Evolutionary conservation across 2,113 vertebrate species (phyloP), one percentile per base, ranked within the genome.

Genomic region (Guaruba guarouba): DNA sequence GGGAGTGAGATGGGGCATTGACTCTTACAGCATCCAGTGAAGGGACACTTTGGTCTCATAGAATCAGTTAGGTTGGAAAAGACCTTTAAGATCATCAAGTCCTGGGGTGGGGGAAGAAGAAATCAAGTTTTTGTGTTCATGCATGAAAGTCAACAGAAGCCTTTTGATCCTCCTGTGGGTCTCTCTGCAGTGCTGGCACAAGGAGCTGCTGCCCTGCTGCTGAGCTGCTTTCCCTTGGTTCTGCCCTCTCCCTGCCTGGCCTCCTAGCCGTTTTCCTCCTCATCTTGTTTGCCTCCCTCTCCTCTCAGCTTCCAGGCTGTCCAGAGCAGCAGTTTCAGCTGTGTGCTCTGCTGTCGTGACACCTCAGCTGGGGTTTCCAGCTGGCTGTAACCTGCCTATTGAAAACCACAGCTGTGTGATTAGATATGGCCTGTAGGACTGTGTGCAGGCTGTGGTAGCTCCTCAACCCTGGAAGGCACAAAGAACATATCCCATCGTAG

Each of bases 401-500:
- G 57, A 28, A 87, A 76, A 54, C 48, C 1, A 6, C 7, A 57
- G n/a, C 51, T 90, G 1, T 3, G 6, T 33, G 44, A 23, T 46
- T 29, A 78, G 44, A 7, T 24, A 27, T 16, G 24, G 46, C 3
- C 28, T 51, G 55, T 27, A 17, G 5, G 1, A 2, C 37, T 24
- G 33, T 59, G 55, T 59, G 33, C 57, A 35, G 20, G 52, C 54
- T 48, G 37, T 43, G 81, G 22, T 62, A 69, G 31, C 29, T 86
- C 23, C 13, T 63, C 0, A 4, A 17, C 39, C 23, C 63, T 6
- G 24, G 41, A 46, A 61, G 48, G n/a, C 44, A 62, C 39, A 57
- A 35, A 41, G 70, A 31, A 17, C 5, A 0, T 13, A 5, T 14
- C 2, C 5, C 13, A 2, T 18, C 0, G 0, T 11, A 17, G 14